phyloP scores from a whole-genome alignment of 2,888 invertebrate species.

The Saturnia japonica region DNA sequence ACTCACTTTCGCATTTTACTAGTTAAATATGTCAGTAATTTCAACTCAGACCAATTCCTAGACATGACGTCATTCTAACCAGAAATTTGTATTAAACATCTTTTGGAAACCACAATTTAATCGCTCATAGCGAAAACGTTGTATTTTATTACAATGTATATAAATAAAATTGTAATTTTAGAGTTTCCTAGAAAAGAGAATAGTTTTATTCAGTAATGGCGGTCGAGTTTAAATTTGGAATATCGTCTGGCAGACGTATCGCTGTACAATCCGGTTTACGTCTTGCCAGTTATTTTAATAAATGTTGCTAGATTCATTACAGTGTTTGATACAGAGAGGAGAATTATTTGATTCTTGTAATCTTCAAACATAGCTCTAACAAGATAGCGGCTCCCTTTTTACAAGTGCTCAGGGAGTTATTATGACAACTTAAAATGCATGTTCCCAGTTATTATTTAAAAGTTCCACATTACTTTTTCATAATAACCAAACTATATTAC shows the following conservation, averaged over 20 bases:
- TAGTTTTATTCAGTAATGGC: slow-evolving; percentile 39
- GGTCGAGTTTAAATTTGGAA: slow-evolving; percentile 53
- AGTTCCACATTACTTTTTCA: too few relatives aligned
- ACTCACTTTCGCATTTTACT: too few relatives aligned
- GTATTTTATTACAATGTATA: background rate
- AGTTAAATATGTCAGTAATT: too few relatives aligned
- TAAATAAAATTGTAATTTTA: background rate
- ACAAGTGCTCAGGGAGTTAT: too few relatives aligned
- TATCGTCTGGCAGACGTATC: slow-evolving; percentile 30
- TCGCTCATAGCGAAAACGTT: background rate
- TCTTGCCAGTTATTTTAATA: slow-evolving; percentile 40
- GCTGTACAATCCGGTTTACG: slow-evolving; percentile 30
- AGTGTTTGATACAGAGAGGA: slow-evolving; percentile 20
- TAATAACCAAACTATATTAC: too few relatives aligned
- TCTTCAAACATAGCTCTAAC: background rate
- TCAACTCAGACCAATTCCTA: too few relatives aligned
- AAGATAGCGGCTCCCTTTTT: too few relatives aligned
- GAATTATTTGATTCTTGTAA: background rate
- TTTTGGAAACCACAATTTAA: background rate
- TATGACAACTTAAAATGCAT: too few relatives aligned
- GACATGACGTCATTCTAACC: too few relatives aligned
- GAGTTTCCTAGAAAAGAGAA: slow-evolving; percentile 17
- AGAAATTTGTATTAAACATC: background rate
- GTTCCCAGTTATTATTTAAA: too few relatives aligned
- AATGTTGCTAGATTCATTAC: slow-evolving; percentile 35